phyloP scores from a whole-genome alignment of 1,140 invertebrate species.

The Solen grandis region DNA sequence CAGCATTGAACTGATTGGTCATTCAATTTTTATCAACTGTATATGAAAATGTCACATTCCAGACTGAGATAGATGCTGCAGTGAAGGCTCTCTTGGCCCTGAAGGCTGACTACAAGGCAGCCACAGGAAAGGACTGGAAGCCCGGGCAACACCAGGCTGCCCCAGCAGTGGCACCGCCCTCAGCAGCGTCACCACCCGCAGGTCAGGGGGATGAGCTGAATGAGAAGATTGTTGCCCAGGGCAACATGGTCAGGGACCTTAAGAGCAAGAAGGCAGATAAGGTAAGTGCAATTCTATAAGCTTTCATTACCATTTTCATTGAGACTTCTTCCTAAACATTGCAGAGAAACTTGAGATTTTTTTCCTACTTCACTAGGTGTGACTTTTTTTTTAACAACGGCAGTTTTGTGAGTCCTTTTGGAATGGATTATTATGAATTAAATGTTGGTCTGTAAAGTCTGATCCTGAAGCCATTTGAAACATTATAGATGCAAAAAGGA shows the following conservation, averaged over 20 bases:
- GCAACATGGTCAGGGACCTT: slow-evolving; percentile 86
- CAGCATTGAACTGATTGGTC: no score
- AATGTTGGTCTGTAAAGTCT: no score
- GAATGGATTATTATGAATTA: no score
- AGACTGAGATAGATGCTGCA: slow-evolving; percentile 83
- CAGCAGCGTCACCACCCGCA: slow-evolving; percentile 31
- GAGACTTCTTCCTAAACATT: no score
- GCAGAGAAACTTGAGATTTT: no score
- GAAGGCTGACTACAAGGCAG: slow-evolving; percentile 87
- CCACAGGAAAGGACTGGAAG: slow-evolving; percentile 78
- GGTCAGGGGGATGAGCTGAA: slow-evolving; percentile 78
- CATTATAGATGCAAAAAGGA: no score
- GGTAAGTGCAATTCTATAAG: slow-evolving; percentile 57
- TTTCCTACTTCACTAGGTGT: no score
- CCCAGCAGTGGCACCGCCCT: slow-evolving; percentile 71
- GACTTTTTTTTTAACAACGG: no score
- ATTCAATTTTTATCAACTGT: no score
- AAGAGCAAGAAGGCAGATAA: slow-evolving; percentile 75
- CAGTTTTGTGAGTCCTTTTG: no score
- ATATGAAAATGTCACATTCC: not conserved
- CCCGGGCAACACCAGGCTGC: slow-evolving; percentile 51
- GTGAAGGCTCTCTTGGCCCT: slow-evolving; percentile 85
- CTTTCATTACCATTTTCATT: no score
- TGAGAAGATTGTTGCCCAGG: slow-evolving; percentile 86
- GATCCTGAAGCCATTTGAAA: no score